Conservation (phyloP, 2,797 vertebrate species). For the Ceyx erithaca region DNA sequence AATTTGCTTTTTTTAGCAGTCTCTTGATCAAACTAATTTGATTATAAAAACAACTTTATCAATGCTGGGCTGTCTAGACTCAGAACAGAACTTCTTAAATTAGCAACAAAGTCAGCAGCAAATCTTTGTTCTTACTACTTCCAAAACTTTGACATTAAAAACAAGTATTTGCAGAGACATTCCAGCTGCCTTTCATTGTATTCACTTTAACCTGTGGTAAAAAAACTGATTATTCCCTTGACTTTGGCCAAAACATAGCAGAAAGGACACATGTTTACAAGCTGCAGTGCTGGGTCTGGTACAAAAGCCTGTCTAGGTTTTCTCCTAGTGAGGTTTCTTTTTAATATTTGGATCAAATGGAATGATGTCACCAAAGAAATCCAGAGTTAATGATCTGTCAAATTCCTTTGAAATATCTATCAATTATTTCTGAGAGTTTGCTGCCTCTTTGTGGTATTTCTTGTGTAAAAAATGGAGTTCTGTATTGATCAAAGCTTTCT, state of each 20-base stretch:
- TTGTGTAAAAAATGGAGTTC: slow-evolving; percentile 23
- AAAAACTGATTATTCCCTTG: not conserved
- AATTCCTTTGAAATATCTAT: slow-evolving; percentile 19
- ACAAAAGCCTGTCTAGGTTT: not conserved
- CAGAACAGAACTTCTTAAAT: not conserved
- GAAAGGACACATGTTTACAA: not conserved
- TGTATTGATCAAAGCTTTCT: not conserved
- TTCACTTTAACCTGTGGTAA: not conserved
- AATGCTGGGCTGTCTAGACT: not conserved
- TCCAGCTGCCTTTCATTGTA: not conserved
- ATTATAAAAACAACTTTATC: slow-evolving; percentile 8
- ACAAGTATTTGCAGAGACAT: not conserved
- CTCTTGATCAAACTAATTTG: slow-evolving; percentile 30
- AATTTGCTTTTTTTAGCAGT: slow-evolving; percentile 34
- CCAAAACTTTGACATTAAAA: not conserved
- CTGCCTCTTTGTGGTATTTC: slow-evolving; percentile 68
- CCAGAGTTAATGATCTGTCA: not conserved
- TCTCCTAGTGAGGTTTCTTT: not conserved
- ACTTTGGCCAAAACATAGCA: not conserved
- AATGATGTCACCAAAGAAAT: not conserved
- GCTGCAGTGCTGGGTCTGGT: not conserved
- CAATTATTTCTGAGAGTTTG: slow-evolving; percentile 44
- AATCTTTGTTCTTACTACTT: not conserved
- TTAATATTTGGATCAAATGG: not conserved
- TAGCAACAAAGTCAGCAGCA: not conserved